Conservation (phyloP, 2,113 vertebrate genomes). For the Chamaetylas fuelleborni region DNA sequence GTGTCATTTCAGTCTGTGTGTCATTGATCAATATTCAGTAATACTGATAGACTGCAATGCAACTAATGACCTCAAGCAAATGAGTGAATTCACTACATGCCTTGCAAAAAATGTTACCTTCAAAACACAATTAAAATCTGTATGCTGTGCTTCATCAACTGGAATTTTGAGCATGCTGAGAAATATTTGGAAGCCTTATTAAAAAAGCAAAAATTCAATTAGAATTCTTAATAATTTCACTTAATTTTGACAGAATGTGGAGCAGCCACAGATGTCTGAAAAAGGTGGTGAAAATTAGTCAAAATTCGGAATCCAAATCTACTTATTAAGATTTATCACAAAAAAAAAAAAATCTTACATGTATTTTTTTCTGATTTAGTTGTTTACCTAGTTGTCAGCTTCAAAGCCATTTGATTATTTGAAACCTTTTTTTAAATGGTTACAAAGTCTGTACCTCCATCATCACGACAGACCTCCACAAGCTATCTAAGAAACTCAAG, state of each 20-base stretch:
- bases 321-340: background rate
- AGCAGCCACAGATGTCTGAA: background rate
- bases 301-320: background rate
- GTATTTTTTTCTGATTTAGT: background rate
- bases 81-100: background rate
- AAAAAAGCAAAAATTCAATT: background rate
- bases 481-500: background rate
- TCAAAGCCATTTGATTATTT: background rate
- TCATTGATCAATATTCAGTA: conserved; percentile 36
- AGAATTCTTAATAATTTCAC: background rate
- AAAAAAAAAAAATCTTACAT: background rate
- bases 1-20: background rate
- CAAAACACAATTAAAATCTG: background rate
- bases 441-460: background rate
- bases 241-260: background rate
- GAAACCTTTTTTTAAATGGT: background rate
- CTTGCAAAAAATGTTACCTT: background rate
- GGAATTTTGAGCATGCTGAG: background rate
- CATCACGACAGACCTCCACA: background rate
- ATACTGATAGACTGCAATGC: background rate
- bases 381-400: background rate
- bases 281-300: background rate
- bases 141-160: background rate
- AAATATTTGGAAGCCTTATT: background rate
- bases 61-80: conserved; percentile 1